phyloP scores from a whole-genome alignment of 2,888 invertebrate genomes.

The Nymphalis urticae region DNA sequence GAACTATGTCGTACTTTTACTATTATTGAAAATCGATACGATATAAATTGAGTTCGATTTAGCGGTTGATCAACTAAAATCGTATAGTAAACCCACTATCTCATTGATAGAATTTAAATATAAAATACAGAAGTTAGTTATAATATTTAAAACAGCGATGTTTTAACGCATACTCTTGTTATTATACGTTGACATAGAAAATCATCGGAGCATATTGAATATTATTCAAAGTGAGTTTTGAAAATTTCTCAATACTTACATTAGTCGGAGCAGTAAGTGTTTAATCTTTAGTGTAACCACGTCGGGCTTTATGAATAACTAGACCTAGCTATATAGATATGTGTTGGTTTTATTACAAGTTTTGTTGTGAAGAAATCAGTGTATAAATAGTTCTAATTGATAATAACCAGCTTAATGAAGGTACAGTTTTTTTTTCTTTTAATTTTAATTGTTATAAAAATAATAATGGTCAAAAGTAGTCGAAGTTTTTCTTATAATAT shows the following conservation, averaged over 20 bases:
- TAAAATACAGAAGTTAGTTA: background rate
- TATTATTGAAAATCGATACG: too few relatives aligned
- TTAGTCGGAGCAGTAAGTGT: constrained; percentile 1
- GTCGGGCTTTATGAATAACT: constrained; percentile 6
- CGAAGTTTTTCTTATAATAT: too few relatives aligned
- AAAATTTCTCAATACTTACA: constrained; percentile 20
- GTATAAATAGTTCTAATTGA: background rate
- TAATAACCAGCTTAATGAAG: background rate
- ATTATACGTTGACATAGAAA: constrained; percentile 27
- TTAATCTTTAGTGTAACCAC: constrained; percentile 9
- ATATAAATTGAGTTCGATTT: too few relatives aligned
- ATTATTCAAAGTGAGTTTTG: constrained; percentile 21
- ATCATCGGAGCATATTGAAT: constrained; percentile 19
- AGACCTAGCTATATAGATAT: background rate
- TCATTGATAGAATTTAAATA: too few relatives aligned
- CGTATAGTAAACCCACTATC: too few relatives aligned
- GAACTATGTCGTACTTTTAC: too few relatives aligned
- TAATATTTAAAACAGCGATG: too few relatives aligned
- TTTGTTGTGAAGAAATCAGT: constrained; percentile 1
- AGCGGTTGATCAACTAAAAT: too few relatives aligned
- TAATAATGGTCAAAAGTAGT: too few relatives aligned
- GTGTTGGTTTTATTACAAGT: background rate
- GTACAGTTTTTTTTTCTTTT: background rate
- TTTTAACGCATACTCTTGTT: background rate
- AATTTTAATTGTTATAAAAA: background rate